Evolutionary conservation across 1,140 invertebrate genomes (phyloP), one percentile per base, ranked within the genome.

Genomic region (Hyles vespertilio): DNA sequence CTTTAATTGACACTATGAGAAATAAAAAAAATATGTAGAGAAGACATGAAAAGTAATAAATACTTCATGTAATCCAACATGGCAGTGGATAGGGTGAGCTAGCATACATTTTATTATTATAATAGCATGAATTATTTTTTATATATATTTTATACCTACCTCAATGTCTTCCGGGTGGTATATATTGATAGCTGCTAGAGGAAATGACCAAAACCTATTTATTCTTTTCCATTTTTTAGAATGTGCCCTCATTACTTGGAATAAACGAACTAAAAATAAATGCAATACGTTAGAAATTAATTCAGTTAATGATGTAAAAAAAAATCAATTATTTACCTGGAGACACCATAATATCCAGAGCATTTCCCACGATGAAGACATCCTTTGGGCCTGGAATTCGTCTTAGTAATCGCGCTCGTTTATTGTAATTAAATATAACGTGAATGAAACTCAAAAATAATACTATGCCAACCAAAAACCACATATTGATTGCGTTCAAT

Each of bases 91-190:
- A 22, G 22, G 22, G 22, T 22, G 22, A 22, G 2, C 22, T 22
- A 22, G 22, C 22, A 22, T 22, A 22, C 22, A 22, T 0, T 22
- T 22, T 22, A 22, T 22, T 22, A 22, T 22, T 2, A 22, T 22
- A 22, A 22, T 22, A 22, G 2, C 22, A 22, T 2, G 22, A 22
- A 22, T 22, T 22, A 22, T 2, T 22, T 22, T 22, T 22, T 22
- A 22, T 22, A 22, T 22, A 22, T 22, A 22, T 22, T 22, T 22
- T 22, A 7, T 46, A 46, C 32, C 47, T 67, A 80, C 79, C 73
- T 82, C 79, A 22, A 82, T 52, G 51, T 82, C 79, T 46, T 82
- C 67, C 9, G 79, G 70, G 50, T 74, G 70, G 47, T 79, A 81
- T 36, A 81, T 75, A 11, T 61, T 64, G 3, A 81, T 58, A 11